Conservation (phyloP, 2,113 vertebrate species). For the Perognathus longimembris region DNA sequence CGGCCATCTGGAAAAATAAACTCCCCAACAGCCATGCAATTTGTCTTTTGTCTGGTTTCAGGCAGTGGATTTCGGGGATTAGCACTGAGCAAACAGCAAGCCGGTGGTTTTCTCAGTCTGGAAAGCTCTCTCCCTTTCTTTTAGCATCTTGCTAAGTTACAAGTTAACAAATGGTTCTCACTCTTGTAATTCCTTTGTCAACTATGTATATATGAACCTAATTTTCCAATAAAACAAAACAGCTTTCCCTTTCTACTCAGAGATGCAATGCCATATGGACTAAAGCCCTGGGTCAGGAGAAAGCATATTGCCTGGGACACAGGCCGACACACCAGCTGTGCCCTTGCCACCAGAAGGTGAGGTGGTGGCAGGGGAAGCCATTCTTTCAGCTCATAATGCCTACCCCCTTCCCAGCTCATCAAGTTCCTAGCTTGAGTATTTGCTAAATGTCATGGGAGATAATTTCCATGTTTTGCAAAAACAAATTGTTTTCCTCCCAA, state of each 20-base stretch:
- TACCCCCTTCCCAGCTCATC: neutral
- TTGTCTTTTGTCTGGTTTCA: slow-evolving; percentile 85
- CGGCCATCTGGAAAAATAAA: slow-evolving; percentile 85
- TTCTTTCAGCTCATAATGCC: neutral
- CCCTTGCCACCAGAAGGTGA: slow-evolving; percentile 40
- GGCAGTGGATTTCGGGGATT: slow-evolving; percentile 77
- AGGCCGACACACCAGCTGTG: slow-evolving; percentile 63
- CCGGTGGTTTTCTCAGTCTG: slow-evolving; percentile 69
- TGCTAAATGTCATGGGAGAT: slow-evolving; percentile 54
- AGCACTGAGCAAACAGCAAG: slow-evolving; percentile 78
- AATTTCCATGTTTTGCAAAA: slow-evolving; percentile 65
- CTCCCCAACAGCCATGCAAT: slow-evolving; percentile 82
- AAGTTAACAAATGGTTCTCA: slow-evolving; percentile 77
- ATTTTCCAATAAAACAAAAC: slow-evolving; percentile 64
- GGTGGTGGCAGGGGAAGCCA: slow-evolving; percentile 4
- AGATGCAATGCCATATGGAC: slow-evolving; percentile 62
- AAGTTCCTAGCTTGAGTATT: slow-evolving; percentile 35
- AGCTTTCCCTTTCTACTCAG: slow-evolving; percentile 56
- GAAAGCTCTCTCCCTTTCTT: slow-evolving; percentile 70
- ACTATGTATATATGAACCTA: slow-evolving; percentile 60
- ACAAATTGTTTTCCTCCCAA: slow-evolving; percentile 42
- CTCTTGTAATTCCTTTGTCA: slow-evolving; percentile 70
- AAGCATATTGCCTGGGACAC: slow-evolving; percentile 54
- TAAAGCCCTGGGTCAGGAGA: slow-evolving; percentile 55
- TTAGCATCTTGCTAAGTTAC: slow-evolving; percentile 77